A percentile compares a stretch with the other conserved stretches of the same genome.
These are phyloP conservation scores for Napeogenes sylphis DNA, from an alignment of 2,888 invertebrate genomes.

Conservation along the genomic window DNA sequence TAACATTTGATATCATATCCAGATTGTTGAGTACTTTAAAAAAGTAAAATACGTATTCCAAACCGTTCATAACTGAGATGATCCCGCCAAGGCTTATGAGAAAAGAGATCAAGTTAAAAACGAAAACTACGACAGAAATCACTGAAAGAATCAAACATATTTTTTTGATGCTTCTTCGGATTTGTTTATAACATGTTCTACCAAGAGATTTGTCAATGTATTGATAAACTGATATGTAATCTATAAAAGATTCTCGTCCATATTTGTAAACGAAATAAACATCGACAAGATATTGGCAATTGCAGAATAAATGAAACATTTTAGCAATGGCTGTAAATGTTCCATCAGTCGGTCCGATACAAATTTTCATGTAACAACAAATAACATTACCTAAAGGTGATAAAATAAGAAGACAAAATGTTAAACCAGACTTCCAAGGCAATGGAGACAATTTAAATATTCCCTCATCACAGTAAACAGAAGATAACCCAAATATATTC, in stretches of 20 bases:
- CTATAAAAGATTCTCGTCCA: slow-evolving; percentile 10
- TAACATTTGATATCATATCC: slow-evolving; percentile 26
- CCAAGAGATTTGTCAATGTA: slow-evolving; percentile 15
- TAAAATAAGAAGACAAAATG: too few relatives aligned
- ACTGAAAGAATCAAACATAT: too few relatives aligned
- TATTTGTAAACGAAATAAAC: slow-evolving; percentile 8
- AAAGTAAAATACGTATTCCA: slow-evolving; percentile 22
- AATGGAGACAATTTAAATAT: too few relatives aligned
- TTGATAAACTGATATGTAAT: slow-evolving; percentile 14
- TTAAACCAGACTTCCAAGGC: too few relatives aligned
- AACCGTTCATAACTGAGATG: slow-evolving; percentile 8
- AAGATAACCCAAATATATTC: too few relatives aligned
- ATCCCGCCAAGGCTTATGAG: slow-evolving; percentile 10
- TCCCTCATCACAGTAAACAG: too few relatives aligned
- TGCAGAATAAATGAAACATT: slow-evolving; percentile 4
- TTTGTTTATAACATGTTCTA: slow-evolving; percentile 8
- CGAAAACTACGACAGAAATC: background rate
- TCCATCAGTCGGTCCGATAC: background rate
- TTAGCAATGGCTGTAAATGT: slow-evolving; percentile 7
- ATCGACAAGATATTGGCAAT: slow-evolving; percentile 13
- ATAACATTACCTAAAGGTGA: slow-evolving; percentile 9
- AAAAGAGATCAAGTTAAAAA: slow-evolving; percentile 22
- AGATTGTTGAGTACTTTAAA: slow-evolving; percentile 20
- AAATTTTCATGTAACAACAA: background rate
- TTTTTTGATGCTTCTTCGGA: slow-evolving; percentile 10